Conservation (phyloP, 2,113 vertebrate genomes). For the Tinamus guttatus region DNA sequence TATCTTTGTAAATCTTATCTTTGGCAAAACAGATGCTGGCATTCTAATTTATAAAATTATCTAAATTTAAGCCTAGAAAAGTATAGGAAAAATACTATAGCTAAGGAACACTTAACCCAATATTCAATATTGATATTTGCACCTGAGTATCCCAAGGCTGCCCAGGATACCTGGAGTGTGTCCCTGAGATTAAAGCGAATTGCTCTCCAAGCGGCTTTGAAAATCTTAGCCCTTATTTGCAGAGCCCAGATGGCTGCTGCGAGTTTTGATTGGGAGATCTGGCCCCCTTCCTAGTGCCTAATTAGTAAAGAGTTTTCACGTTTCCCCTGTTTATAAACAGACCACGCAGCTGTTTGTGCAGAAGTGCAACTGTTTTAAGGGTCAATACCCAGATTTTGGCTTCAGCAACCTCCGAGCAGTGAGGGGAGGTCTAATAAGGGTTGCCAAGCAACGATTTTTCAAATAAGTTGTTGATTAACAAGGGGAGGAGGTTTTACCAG, state of each 20-base stretch:
- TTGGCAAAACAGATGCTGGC: not conserved
- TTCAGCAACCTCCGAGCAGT: not conserved
- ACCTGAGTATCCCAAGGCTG: not conserved
- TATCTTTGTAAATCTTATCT: not conserved
- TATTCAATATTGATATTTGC: not conserved
- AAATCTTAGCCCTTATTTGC: not conserved
- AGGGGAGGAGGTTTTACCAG: not conserved
- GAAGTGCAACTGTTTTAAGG: not conserved
- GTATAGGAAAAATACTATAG: not conserved
- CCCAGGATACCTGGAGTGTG: not conserved
- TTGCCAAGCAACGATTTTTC: not conserved
- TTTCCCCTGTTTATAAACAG: not conserved
- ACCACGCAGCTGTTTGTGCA: fast-evolving
- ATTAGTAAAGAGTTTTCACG: not conserved
- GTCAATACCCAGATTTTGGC: not conserved
- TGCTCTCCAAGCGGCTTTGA: not conserved
- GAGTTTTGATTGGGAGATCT: not conserved
- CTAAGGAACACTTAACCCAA: not conserved
- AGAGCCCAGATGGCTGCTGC: not conserved
- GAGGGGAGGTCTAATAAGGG: not conserved
- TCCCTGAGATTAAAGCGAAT: not conserved
- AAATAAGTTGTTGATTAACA: not conserved
- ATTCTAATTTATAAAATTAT: not conserved
- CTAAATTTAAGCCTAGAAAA: not conserved
- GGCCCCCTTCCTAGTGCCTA: not conserved